Evolutionary conservation across 2,113 vertebrate species (phyloP).

Genomic region (Formicarius rufipectus): DNA sequence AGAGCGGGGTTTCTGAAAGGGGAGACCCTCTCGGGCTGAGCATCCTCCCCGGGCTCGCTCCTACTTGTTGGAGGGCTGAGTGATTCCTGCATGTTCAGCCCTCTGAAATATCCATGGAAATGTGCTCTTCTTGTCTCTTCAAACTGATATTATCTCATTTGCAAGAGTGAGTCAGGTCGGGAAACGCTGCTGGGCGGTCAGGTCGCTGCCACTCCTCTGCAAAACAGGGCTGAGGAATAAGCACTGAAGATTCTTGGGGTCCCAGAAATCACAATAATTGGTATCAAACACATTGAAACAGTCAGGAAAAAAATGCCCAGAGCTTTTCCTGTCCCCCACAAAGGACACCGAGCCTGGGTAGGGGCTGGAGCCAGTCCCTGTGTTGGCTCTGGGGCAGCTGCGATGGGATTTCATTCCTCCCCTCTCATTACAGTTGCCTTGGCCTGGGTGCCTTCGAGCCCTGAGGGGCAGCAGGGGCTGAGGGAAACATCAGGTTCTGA

Average conservation of each 20-base stretch:
- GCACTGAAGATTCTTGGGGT: neutral
- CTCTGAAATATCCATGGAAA: neutral
- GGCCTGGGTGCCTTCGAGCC: neutral
- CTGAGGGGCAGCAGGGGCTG: neutral
- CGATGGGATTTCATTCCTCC: neutral
- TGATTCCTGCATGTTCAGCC: neutral
- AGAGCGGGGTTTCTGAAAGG: neutral
- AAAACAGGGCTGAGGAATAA: neutral
- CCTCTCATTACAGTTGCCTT: neutral
- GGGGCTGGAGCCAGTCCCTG: neutral
- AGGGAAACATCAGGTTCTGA: constrained; percentile 32
- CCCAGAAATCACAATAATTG: neutral
- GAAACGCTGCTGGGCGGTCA: accelerated
- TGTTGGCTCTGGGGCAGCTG: neutral
- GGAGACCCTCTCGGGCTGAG: neutral
- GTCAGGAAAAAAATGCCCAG: neutral
- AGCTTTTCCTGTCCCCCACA: accelerated
- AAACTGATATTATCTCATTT: neutral
- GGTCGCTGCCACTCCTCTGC: neutral
- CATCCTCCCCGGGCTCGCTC: neutral
- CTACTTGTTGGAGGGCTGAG: neutral
- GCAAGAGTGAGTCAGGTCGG: neutral
- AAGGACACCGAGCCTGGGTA: neutral
- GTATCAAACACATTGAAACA: neutral
- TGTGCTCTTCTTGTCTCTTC: neutral